Evolutionary conservation across 2,888 invertebrate genomes (phyloP), one percentile per base, ranked within the genome.

Genomic region (Ectemnius lituratus): DNA sequence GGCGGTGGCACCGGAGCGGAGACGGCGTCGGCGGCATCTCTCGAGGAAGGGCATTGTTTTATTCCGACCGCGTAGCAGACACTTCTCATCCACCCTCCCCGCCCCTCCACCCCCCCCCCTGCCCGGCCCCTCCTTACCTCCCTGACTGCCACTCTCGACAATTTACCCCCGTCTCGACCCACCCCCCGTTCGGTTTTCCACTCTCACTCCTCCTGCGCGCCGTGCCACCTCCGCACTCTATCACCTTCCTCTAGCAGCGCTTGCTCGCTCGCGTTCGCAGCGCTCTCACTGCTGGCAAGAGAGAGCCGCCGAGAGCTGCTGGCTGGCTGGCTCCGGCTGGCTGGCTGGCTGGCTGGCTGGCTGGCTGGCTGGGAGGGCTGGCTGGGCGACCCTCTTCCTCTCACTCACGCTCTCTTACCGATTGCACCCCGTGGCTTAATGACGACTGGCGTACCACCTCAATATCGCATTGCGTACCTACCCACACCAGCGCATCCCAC

Each of bases 41-140:
- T 88, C 84, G 87, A 86, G 85, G 84, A 87, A 87, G 85, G 84
- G 87, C 87, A 89, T 89, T 89, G 89, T 89, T 89, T 89, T 89
- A 89, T 89, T 89, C 89, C 87, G 76, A 84, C 86, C 89, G 89
- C 89, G 88, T 89, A 88, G 85, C 87, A 89, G 88, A 89, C 89
- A 88, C 89, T 87, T 84, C 88, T 87, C 87, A 87, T 84, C 83
- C 85, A 81, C 81, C 78, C 77, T 23, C 73, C 73, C 67, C 78
- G 73, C 76, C 82, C 71, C 77, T 75, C 63, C 28, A 1, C 79
- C 73, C 75, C 77, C 20, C 23, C 77, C 73, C 73, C 66, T 78
- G 71, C 76, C 82, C 70, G 78, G 75, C 63, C 37, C 37, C 79
- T 74, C 75, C 77, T 52, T 52, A 16, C 73, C 80, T 80, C 81